These are phyloP conservation scores for Physella acuta DNA, from an alignment of 1,140 invertebrate species.

Conservation along the genomic window DNA sequence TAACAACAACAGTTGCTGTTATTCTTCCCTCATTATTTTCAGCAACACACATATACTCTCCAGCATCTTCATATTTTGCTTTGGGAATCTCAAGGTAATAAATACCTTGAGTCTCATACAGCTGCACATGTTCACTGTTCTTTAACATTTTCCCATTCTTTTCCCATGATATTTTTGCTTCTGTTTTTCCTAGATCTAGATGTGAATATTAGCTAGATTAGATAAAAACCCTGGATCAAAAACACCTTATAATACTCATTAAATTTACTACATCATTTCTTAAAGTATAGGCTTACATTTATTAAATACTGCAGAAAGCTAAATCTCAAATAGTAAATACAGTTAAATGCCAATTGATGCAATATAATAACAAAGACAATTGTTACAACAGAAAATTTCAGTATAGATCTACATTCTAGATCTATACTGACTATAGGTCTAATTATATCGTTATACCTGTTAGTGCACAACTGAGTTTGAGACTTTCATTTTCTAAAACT, in stretches of 20 bases:
- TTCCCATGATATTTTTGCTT: slow-evolving; percentile 78
- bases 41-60: slow-evolving; percentile 50
- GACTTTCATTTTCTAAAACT: slow-evolving; percentile 29
- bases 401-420: neutral
- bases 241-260: neutral
- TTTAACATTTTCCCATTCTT: slow-evolving; percentile 44
- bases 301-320: neutral
- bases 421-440: neutral
- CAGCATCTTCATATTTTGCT: slow-evolving; percentile 36
- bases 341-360: too few species aligned
- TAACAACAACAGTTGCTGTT: slow-evolving; percentile 33
- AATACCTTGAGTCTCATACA: slow-evolving; percentile 35
- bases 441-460: neutral
- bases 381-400: neutral
- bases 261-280: too few species aligned
- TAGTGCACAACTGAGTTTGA: slow-evolving; percentile 32
- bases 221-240: neutral
- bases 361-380: neutral
- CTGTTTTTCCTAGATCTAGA: slow-evolving; percentile 36
- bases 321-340: neutral
- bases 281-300: too few species aligned
- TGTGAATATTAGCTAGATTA: neutral
- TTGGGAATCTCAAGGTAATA: slow-evolving; percentile 41
- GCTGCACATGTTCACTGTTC: slow-evolving; percentile 35
- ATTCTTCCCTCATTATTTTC: slow-evolving; percentile 41